Evolutionary conservation across 2,113 vertebrate species (phyloP).

Genomic region (Pterocles orientalis): DNA sequence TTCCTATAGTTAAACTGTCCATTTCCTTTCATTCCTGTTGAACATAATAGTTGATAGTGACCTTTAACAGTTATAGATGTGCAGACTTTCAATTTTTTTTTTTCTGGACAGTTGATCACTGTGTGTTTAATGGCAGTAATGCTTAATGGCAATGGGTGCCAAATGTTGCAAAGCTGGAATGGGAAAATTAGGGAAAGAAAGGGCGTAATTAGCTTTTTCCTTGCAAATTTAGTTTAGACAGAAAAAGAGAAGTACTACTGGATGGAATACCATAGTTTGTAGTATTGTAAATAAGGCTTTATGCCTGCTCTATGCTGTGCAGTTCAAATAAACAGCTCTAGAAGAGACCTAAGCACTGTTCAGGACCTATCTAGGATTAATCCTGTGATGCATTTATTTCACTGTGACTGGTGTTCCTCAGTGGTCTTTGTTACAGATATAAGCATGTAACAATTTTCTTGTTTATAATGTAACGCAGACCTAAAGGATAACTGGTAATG

Average conservation of each 20-base stretch:
- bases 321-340: neutral
- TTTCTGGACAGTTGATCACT: constrained; percentile 1
- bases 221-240: neutral
- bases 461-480: neutral
- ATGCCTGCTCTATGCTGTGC: neutral
- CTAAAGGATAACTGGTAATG: neutral
- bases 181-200: neutral
- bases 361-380: neutral
- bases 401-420: neutral
- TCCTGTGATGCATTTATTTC: neutral
- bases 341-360: neutral
- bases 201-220: neutral
- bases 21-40: constrained; percentile 67
- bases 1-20: constrained; percentile 72
- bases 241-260: neutral
- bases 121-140: neutral
- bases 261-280: neutral
- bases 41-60: constrained; percentile 27
- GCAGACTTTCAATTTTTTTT: neutral
- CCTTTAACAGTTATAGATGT: constrained; percentile 25
- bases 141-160: neutral
- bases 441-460: neutral
- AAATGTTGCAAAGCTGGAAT: neutral
- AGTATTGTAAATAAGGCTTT: neutral
- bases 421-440: neutral